These are phyloP conservation scores for Galaxias olidus DNA, from an alignment of 2,797 vertebrate species.

Conservation along the genomic window DNA sequence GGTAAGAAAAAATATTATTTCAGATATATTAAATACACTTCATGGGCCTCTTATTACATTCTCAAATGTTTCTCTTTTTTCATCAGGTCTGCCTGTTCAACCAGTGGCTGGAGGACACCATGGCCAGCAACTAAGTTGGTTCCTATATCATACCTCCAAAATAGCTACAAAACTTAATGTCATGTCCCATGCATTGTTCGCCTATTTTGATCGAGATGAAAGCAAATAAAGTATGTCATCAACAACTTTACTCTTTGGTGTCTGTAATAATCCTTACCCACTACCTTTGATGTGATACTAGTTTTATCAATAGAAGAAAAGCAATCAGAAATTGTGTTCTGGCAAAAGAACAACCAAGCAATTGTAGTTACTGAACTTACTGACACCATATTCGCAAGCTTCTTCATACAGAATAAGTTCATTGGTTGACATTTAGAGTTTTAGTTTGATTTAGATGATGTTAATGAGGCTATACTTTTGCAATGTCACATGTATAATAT, in stretches of 20 bases:
- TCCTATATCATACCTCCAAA: not conserved
- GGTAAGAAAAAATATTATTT: conserved; percentile 1
- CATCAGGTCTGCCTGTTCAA: conserved; percentile 62
- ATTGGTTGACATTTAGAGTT: too few relatives aligned
- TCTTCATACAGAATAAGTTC: too few relatives aligned
- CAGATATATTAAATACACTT: too few relatives aligned
- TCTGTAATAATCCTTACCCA: not conserved
- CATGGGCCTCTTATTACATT: not conserved
- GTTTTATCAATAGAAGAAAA: too few relatives aligned
- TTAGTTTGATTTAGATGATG: too few relatives aligned
- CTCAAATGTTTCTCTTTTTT: not conserved
- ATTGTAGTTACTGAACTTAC: too few relatives aligned
- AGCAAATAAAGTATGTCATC: conserved; percentile 10
- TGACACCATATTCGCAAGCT: too few relatives aligned
- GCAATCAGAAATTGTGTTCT: too few relatives aligned
- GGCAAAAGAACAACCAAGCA: too few relatives aligned
- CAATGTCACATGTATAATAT: too few relatives aligned
- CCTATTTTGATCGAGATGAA: not conserved
- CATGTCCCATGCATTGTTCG: not conserved
- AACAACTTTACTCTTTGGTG: not conserved
- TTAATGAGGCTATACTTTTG: too few relatives aligned
- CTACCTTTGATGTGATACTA: not conserved
- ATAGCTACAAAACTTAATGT: not conserved
- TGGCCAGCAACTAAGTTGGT: conserved; percentile 39
- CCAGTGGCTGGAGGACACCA: conserved; percentile 53